These are phyloP conservation scores for Notiomystis cincta DNA, from an alignment of 2,113 vertebrate species.

Conservation along the genomic window DNA sequence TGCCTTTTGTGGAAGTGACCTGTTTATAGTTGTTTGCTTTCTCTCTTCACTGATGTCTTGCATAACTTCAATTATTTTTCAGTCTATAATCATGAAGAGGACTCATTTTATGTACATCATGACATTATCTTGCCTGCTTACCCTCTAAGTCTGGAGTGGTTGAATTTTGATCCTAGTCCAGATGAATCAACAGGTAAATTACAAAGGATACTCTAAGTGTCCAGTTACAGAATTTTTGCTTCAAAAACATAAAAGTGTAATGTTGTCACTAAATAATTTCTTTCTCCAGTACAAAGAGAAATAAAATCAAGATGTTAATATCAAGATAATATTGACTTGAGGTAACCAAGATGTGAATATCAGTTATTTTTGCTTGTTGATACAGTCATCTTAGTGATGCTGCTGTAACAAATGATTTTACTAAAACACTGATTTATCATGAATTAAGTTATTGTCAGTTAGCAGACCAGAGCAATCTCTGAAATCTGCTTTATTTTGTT, in stretches of 20 bases:
- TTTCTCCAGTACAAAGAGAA: not conserved
- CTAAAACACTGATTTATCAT: not conserved
- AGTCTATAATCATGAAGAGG: conserved; percentile 94
- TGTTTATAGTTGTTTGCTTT: not conserved
- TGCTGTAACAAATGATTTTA: not conserved
- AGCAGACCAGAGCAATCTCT: not conserved
- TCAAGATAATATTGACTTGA: not conserved
- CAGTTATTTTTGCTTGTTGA: not conserved
- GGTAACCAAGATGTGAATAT: not conserved
- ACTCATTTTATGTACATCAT: conserved; percentile 94
- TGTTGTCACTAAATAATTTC: not conserved
- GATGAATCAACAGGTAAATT: conserved; percentile 80
- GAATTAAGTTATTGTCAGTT: not conserved
- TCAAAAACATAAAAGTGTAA: not conserved
- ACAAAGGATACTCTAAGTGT: not conserved
- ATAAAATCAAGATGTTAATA: not conserved
- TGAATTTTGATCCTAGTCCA: conserved; percentile 93
- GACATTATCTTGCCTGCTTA: conserved; percentile 92
- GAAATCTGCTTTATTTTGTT: not conserved
- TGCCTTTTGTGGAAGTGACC: not conserved
- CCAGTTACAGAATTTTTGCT: not conserved
- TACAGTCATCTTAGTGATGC: not conserved
- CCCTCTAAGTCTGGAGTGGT: conserved; percentile 90
- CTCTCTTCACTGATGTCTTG: not conserved
- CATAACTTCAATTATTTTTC: conserved; percentile 15